Evolutionary conservation across 2,888 invertebrate species (phyloP).

Genomic region (Drosophila formosana): DNA sequence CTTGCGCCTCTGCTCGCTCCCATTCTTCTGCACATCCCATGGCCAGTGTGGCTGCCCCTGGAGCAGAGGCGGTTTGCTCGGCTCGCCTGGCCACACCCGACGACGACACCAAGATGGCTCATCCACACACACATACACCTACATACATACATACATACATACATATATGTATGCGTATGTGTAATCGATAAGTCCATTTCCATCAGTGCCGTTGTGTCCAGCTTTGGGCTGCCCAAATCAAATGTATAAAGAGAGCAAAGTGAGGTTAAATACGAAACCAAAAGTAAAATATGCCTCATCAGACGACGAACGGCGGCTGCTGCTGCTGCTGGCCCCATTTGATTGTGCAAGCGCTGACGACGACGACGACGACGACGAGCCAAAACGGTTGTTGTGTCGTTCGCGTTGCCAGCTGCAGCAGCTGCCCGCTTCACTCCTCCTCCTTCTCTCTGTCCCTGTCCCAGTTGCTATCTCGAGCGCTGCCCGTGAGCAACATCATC

Average conservation of each 20-base stretch:
- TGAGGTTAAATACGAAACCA: slow-evolving; percentile 70
- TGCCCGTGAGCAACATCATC: slow-evolving; percentile 64
- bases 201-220: slow-evolving; percentile 24
- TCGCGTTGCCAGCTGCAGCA: slow-evolving; percentile 58
- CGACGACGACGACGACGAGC: slow-evolving; percentile 34
- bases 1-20: slow-evolving; percentile 25
- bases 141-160: neutral
- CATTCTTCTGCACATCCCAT: slow-evolving; percentile 30
- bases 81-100: slow-evolving; percentile 54
- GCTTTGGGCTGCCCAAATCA: slow-evolving; percentile 15
- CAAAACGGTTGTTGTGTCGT: slow-evolving; percentile 44
- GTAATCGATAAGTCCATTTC: slow-evolving; percentile 54
- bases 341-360: slow-evolving; percentile 69
- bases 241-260: slow-evolving; percentile 42
- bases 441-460: neutral
- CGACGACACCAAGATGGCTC: slow-evolving; percentile 6
- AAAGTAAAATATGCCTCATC: slow-evolving; percentile 66
- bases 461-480: slow-evolving; percentile 16
- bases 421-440: slow-evolving; percentile 1
- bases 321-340: slow-evolving; percentile 52
- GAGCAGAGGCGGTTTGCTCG: slow-evolving; percentile 20
- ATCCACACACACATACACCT: neutral
- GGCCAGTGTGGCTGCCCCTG: slow-evolving; percentile 10
- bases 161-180: slow-evolving; percentile 16
- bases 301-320: slow-evolving; percentile 48